Evolutionary conservation across 2,888 invertebrate species (phyloP), one percentile per base, ranked within the genome.

Genomic region (Leptothorax acervorum): DNA sequence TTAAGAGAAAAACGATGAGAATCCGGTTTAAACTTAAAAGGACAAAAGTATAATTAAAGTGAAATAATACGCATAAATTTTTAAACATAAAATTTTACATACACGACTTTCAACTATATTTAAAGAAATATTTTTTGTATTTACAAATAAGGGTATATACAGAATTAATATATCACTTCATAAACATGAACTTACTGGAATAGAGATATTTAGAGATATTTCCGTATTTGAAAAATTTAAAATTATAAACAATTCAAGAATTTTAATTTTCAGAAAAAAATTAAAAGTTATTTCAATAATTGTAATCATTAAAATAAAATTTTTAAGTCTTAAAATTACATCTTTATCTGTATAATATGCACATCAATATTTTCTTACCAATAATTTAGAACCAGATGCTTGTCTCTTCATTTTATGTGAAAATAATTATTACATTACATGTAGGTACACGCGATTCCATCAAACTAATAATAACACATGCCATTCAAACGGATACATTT

Each of bases 91-190:
- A 39, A 53, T 55, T 73, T 1, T 53, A 9, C 5, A 28, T 23
- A 23, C 23, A 8, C 0, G 5, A 71, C 15, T 35, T 53, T 55
- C 0, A 3, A n/a, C 35, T 12, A 31, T 53, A 70, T 23, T 70
- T 8, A 70, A 55, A 9, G 15, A 71, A 23, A 23, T 23, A 39
- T 39, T 39, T 71, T 53, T 35, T 39, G 2, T 4, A 39, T 53
- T 39, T 71, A n/a, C 0, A 51, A 51, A 51, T 31, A 51, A 51
- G 4, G n/a, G 11, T n/a, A 23, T 23, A 23, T 23, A 48, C 6
- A 68, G 11, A 68, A 68, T 68, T 68, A 35, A 68, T 66, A 62
- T 3, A 45, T 8, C 15, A 45, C 2, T 51, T 51, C 12, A 71
- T 70, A 8, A 45, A 45, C 3, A 48, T 15, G 15, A 23, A 71